Evolutionary conservation across 2,113 vertebrate genomes (phyloP), one percentile per base, ranked within the genome.

Genomic region (Myotis yumanensis): DNA sequence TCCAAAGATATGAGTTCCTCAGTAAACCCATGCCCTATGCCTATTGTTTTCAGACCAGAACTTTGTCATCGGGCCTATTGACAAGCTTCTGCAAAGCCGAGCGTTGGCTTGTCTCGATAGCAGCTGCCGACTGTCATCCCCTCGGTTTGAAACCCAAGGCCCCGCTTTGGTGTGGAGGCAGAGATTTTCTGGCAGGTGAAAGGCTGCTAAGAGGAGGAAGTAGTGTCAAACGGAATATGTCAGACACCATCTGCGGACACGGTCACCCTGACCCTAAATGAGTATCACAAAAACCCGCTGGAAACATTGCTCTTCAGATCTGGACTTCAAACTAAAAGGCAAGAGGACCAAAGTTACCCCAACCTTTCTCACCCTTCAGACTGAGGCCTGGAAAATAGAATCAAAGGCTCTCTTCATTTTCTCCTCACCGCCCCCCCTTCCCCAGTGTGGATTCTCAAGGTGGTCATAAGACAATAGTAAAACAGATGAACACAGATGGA

Each of bases 211-310:
- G 37, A 9, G 2, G 66, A 94, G 43, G 80, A 89, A 37, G 3
- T 0, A 22, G 22, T 83, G 68, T 95, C 81, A 90, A 69, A 88
- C 57, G 59, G 40, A 95, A 77, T 79, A 87, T 82, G 77, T 84
- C 76, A 96, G 80, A 84, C 86, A 52, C n/a, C 40, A 37, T 95
- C 64, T 62, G 71, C 91, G 69, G 90, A 93, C 64, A 91, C 91
- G 90, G 80, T 89, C 66, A 80, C 32, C 30, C 25, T 87, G 52
- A 94, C 90, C 91, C 83, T 93, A 68, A 72, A 32, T 48, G 46
- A 95, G 77, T 64, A 89, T 51, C 76, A 87, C 88, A 76, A 62
- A 96, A 87, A 69, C 10, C 23, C 37, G 2, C 11, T 9, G 25
- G 59, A 92, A 37, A 43, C 69, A 23, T 15, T 51, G 16, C 86